Conservation (phyloP, 1,140 invertebrate species). For the Atta texana region DNA sequence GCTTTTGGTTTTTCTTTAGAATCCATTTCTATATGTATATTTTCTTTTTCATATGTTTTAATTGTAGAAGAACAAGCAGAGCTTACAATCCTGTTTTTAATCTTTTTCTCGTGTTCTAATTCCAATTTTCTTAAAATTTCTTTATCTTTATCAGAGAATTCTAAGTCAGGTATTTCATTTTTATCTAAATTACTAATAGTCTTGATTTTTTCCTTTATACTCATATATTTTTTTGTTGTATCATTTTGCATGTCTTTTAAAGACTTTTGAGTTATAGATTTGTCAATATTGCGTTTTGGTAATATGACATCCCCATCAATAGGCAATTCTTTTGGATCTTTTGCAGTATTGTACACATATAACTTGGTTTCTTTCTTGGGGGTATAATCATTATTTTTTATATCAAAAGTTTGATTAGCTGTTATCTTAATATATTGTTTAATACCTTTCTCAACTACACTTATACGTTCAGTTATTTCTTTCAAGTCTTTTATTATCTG, state of each 20-base stretch:
- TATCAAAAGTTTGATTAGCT: slow-evolving; percentile 71
- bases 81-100: slow-evolving; percentile 60
- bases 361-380: slow-evolving; percentile 72
- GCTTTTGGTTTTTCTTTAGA: slow-evolving; percentile 60
- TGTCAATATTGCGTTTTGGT: slow-evolving; percentile 8
- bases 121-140: slow-evolving; percentile 82
- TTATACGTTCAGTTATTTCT: slow-evolving; percentile 78
- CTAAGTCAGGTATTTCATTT: slow-evolving; percentile 80
- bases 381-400: slow-evolving; percentile 56
- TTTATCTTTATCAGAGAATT: slow-evolving; percentile 84
- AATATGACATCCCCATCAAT: slow-evolving; percentile 14
- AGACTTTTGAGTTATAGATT: slow-evolving; percentile 13
- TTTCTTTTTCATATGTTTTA: slow-evolving; percentile 37
- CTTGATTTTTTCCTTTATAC: slow-evolving; percentile 85
- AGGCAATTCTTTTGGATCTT: slow-evolving; percentile 82
- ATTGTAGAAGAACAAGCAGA: slow-evolving; percentile 4
- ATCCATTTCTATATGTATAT: background rate
- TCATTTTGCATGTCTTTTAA: slow-evolving; percentile 29
- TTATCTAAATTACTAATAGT: slow-evolving; percentile 75
- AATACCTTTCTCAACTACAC: slow-evolving; percentile 82
- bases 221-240: slow-evolving; percentile 78
- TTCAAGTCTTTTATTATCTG: slow-evolving; percentile 76
- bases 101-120: slow-evolving; percentile 82
- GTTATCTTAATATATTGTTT: slow-evolving; percentile 78
- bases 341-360: slow-evolving; percentile 79